Percentiles rank a stretch among this genome's conserved stretches.
Evolutionary conservation across 2,113 vertebrate species (phyloP).

Genomic region (Cochlearius cochlearius): DNA sequence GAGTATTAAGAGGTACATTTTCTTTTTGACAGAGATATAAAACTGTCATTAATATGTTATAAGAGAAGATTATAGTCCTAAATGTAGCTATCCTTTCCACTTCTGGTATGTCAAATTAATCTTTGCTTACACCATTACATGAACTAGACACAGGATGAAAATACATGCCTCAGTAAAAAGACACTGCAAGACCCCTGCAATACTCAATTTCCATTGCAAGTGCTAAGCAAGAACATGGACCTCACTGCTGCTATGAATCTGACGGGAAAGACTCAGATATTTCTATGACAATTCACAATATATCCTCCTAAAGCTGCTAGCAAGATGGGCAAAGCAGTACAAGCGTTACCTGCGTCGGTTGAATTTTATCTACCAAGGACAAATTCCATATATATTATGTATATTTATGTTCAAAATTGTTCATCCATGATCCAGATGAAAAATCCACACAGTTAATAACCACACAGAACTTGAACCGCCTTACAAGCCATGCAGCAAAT

Average conservation of each 20-base stretch:
- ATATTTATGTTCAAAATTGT: background rate
- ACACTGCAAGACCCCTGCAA: background rate
- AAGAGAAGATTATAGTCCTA: constrained; percentile 41
- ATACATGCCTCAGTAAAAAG: background rate
- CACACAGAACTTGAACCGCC: background rate
- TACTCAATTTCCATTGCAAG: background rate
- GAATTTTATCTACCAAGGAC: background rate
- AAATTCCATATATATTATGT: background rate
- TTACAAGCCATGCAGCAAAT: background rate
- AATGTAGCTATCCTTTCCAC: constrained; percentile 28
- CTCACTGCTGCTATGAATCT: background rate
- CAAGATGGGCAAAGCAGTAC: background rate
- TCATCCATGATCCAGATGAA: background rate
- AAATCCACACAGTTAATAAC: background rate
- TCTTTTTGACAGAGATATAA: constrained; percentile 41
- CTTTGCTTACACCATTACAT: constrained; percentile 55
- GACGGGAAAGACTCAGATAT: background rate
- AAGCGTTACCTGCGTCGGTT: background rate
- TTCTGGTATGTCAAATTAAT: constrained; percentile 37
- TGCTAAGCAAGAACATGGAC: background rate
- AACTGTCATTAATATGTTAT: constrained; percentile 48
- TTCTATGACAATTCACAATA: background rate
- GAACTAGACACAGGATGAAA: constrained; percentile 24
- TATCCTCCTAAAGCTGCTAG: background rate
- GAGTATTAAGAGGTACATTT: constrained; percentile 33